Base-by-base conservation (phyloP, 1,140 invertebrate genomes). In the Grapholita molesta region DNA sequence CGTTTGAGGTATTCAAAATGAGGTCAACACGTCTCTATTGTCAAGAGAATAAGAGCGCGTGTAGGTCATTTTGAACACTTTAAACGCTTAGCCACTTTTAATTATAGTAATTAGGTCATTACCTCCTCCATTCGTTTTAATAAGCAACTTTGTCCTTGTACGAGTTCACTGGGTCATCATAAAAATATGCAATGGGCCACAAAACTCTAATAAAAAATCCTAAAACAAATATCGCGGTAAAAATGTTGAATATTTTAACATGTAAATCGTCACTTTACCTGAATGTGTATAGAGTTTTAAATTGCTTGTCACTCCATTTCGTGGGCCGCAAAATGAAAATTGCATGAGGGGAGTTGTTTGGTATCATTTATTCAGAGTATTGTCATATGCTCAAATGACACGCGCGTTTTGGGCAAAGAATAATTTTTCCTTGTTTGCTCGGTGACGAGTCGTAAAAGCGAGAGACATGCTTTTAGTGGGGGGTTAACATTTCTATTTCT, bases 321-420 rank as follows among this genome's bases (percentile, higher is more conserved):
- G 55, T 28, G 9, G 15, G 55, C 55, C n/a, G 55, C 55, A 61
- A 30, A 32, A 30, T 61, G 28, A 61, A 61, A 61, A 61, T 32
- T 28, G 55, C 15, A 28, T n/a, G 55, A 7, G 8, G 42, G 12
- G 38, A 30, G n/a, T 42, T 42, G 35, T 12, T 42, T 42, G 38
- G n/a, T n/a, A 61, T 61, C 55, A 61, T 61, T 61, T 61, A 61
- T 61, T 61, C 24, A 61, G 24, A 1, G n/a, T 61, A 61, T 61
- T 61, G 55, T 61, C 55, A 61, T 28, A 61, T 61, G 55, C 24
- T 61, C 55, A 18, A 15, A 30, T 61, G 55, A 61, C 55, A 61
- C 55, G 25, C 55, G 55, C 24, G 53, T 57, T 61, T 30, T 30
- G n/a, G 42, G 42, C 21, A 55, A 30, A 28, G 24, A 25, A 57